Conservation (phyloP, 2,797 vertebrate genomes). For the Sparidentex hasta region DNA sequence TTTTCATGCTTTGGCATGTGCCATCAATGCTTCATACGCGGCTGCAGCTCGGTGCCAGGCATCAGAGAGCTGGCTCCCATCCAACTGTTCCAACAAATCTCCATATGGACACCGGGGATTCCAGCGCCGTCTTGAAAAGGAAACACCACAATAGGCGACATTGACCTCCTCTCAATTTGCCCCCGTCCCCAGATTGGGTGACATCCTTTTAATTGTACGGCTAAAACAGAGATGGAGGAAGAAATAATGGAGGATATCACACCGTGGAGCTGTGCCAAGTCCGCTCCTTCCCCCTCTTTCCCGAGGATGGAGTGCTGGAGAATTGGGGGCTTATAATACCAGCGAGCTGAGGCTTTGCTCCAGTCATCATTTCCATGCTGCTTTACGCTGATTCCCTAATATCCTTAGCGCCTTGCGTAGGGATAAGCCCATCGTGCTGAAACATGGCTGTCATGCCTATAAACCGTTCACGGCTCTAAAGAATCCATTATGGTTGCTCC, state of each 20-base stretch:
- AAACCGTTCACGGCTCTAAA: constrained; percentile 86
- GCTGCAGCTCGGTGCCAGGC: constrained; percentile 40
- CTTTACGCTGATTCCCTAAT: constrained; percentile 88
- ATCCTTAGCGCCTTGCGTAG: constrained; percentile 85
- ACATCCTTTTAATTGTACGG: constrained; percentile 70
- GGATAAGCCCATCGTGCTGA: constrained; percentile 86
- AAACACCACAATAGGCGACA: constrained; percentile 57
- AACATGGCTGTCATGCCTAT: constrained; percentile 86
- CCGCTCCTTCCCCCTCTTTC: constrained; percentile 54
- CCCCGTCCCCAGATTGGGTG: constrained; percentile 63
- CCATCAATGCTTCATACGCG: constrained; percentile 36
- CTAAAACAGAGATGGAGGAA: constrained; percentile 68
- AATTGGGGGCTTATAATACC: constrained; percentile 81
- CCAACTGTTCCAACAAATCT: constrained; percentile 57
- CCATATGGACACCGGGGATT: constrained; percentile 60
- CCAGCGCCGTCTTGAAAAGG: constrained; percentile 40
- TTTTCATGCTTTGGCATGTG: constrained; percentile 49
- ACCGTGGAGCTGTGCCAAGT: constrained; percentile 72
- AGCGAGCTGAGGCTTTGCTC: constrained; percentile 84
- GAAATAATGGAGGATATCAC: constrained; percentile 76
- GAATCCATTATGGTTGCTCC: constrained; percentile 84
- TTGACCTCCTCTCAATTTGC: constrained; percentile 61
- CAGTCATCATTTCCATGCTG: constrained; percentile 87
- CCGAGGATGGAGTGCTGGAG: constrained; percentile 68
- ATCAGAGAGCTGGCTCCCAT: constrained; percentile 51